phyloP scores from a whole-genome alignment of 2,888 invertebrate species.

The Scaeva pyrastri region DNA sequence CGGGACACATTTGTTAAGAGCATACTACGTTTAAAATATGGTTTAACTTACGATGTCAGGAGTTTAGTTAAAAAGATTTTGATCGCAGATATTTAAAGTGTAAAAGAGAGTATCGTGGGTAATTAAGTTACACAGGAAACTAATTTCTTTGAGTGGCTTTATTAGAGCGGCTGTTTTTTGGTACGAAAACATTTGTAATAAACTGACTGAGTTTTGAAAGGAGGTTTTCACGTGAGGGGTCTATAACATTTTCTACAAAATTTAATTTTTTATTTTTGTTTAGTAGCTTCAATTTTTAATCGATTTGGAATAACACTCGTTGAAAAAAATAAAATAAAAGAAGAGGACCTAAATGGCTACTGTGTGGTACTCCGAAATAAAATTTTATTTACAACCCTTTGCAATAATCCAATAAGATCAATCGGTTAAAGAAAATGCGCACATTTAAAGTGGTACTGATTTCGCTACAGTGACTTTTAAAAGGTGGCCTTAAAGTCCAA shows the following conservation, averaged over 20 bases:
- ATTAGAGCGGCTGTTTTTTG: conserved; percentile 27
- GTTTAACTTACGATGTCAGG: conserved; percentile 48
- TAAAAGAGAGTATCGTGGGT: conserved; percentile 39
- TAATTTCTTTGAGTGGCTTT: conserved; percentile 48
- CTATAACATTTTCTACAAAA: neutral
- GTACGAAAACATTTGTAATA: conserved; percentile 3
- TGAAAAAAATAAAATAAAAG: no score
- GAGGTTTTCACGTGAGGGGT: neutral
- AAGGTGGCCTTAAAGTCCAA: no score
- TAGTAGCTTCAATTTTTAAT: no score
- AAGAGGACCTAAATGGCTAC: no score
- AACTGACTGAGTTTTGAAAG: neutral
- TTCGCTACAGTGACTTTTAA: no score
- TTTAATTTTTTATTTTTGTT: no score
- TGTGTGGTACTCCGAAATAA: no score
- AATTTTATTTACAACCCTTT: no score
- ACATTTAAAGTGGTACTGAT: no score
- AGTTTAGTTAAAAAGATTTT: conserved; percentile 53
- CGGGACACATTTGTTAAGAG: conserved; percentile 8
- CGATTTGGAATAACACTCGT: no score
- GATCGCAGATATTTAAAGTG: conserved; percentile 30
- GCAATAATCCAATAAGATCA: no score
- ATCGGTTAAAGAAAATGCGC: no score
- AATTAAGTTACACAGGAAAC: conserved; percentile 57
- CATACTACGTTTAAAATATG: conserved; percentile 46